These are phyloP conservation scores for Platysternon megacephalum DNA, from an alignment of 2,113 vertebrate genomes.

Conservation along the genomic window DNA sequence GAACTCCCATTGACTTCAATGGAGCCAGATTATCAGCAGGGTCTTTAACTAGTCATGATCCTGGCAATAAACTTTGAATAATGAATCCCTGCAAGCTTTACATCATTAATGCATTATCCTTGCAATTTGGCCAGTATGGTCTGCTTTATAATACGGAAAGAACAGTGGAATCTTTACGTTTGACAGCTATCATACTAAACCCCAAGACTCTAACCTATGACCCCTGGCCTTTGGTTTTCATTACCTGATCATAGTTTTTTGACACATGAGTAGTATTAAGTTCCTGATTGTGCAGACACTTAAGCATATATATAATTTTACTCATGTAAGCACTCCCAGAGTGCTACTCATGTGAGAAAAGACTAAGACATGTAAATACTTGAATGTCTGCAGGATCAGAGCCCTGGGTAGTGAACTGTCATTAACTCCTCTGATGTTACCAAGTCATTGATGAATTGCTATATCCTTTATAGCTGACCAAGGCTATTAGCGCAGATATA, in stretches of 20 bases:
- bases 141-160: background rate
- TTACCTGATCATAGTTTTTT: background rate
- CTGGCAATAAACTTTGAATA: background rate
- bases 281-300: background rate
- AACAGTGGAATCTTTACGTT: background rate
- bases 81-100: background rate
- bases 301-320: fast-evolving
- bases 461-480: conserved; percentile 32
- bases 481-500: conserved; percentile 5
- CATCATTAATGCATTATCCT: background rate
- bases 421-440: conserved; percentile 38
- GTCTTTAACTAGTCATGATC: background rate
- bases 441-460: conserved; percentile 43
- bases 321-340: background rate
- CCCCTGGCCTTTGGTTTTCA: background rate
- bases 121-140: background rate
- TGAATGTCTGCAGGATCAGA: background rate
- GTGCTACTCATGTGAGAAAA: background rate
- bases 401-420: background rate
- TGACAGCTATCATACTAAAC: background rate
- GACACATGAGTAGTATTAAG: background rate
- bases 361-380: background rate
- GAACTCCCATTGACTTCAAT: background rate
- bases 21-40: background rate
- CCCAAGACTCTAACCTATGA: background rate